Base-by-base conservation (phyloP, 2,888 invertebrate genomes). In the Lasioglossum marginatum region DNA sequence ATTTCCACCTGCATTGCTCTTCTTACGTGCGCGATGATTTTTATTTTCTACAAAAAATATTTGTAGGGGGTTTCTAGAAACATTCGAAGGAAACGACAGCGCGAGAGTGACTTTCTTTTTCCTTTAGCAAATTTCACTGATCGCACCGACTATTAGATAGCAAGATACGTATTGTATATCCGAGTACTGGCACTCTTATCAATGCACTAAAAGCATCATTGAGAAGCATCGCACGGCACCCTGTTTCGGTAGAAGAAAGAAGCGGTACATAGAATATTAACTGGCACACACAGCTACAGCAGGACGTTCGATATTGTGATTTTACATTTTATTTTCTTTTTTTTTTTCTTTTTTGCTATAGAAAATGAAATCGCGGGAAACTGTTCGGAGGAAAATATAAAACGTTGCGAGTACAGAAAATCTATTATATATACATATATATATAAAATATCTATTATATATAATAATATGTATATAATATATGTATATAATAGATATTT, bases 401-500 rank as follows among this genome's bases (percentile, higher is more conserved):
- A 63, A 86, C 70, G 83, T 88, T 89, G 85, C 88, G 83, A 85
- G 75, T 81, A 70, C 78, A 87, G 78, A 88, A 90, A 84, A 87
- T 88, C 37, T 91, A 89, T 90, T 92, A 90, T 91, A 92, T 92
- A 92, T 91, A 86, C 86, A 34, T 19, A 66, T 92, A 89, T 90
- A 86, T 87, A 34, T 34, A 34, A 66, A 34, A 37, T 90, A 89
- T 43, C 43, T 63, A 63, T 63, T 91, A 91, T 89, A 89, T 84
- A 91, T 86, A 90, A 86, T 87, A 34, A 43, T 34, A 19, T 34
- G 10, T 19, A 68, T 91, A 91, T 89, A 89, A 91, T 89, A 89
- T 84, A 91, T 89, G 89, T 84, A 91, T 92, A 90, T 90, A 91
- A 90, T 92, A 89, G 43, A 43, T 92, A 90, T 92, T 92, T 92